These are phyloP conservation scores for Oreochromis aureus DNA, from an alignment of 2,113 vertebrate genomes.

Conservation along the genomic window DNA sequence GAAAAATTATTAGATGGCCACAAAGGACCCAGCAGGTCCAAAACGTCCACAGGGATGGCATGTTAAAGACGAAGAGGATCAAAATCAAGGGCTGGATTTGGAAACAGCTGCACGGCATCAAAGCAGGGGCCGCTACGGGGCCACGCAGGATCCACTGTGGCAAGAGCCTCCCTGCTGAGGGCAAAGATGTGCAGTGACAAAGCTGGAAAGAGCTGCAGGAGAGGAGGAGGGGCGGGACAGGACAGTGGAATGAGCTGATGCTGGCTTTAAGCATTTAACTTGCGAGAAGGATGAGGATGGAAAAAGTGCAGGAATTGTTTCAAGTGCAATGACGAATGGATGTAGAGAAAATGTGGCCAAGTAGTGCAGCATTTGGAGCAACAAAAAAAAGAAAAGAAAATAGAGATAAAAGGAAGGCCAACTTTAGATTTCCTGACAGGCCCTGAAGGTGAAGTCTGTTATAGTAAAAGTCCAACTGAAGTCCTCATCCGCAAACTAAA, in stretches of 20 bases:
- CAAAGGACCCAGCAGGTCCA: slow-evolving; percentile 46
- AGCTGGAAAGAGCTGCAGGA: slow-evolving; percentile 7
- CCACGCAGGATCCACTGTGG: slow-evolving; percentile 39
- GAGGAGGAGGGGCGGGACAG: background rate
- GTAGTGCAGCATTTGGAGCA: background rate
- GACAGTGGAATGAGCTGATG: background rate
- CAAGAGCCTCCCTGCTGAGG: slow-evolving; percentile 54
- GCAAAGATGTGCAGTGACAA: slow-evolving; percentile 67
- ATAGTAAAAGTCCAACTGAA: background rate
- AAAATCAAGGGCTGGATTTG: slow-evolving; percentile 73
- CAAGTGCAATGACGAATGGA: background rate
- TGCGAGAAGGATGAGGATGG: background rate
- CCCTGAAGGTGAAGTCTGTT: background rate
- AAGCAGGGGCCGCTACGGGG: slow-evolving; percentile 33
- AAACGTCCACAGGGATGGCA: slow-evolving; percentile 25
- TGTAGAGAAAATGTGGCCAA: background rate
- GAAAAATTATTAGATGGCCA: slow-evolving; percentile 1
- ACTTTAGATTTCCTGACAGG: background rate
- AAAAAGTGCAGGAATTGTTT: background rate
- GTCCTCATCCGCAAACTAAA: background rate
- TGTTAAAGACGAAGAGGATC: slow-evolving; percentile 53
- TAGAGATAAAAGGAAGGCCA: background rate
- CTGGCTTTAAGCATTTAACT: background rate
- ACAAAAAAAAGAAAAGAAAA: fast-evolving
- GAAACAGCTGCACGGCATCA: slow-evolving; percentile 73